These are phyloP conservation scores for Schizothorax lantsangensis DNA, from an alignment of 2,797 vertebrate genomes.

Conservation along the genomic window DNA sequence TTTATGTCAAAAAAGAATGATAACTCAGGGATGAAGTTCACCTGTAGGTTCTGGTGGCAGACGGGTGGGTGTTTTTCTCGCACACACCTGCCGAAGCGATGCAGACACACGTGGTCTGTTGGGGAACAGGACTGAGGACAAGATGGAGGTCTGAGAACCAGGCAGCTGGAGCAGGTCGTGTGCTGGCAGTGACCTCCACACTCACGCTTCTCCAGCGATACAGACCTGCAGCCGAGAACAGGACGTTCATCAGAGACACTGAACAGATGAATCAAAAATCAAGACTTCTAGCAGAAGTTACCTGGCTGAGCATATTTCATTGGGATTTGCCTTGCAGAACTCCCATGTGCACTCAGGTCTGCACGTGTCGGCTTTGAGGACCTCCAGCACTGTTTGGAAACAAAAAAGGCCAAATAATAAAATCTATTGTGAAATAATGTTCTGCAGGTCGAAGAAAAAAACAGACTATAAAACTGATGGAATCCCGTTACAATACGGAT, in stretches of 20 bases:
- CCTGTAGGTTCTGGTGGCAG: conserved; percentile 73
- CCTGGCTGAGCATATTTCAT: conserved; percentile 76
- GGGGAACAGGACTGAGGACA: conserved; percentile 71
- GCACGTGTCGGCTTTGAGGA: conserved; percentile 67
- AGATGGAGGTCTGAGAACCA: conserved; percentile 68
- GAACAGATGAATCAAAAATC: background rate
- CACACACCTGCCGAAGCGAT: conserved; percentile 74
- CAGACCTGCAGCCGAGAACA: conserved; percentile 60
- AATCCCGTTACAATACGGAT: conserved; percentile 58
- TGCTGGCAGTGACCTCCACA: conserved; percentile 78
- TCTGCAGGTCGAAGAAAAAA: background rate
- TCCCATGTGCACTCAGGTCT: conserved; percentile 75
- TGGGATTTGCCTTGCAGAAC: conserved; percentile 72
- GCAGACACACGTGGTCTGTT: conserved; percentile 71
- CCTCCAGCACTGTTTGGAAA: conserved; percentile 68
- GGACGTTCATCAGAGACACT: background rate
- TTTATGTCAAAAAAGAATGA: background rate
- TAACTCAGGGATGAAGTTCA: conserved; percentile 45
- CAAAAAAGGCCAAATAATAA: background rate
- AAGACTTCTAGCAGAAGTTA: conserved; percentile 38
- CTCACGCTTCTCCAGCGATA: conserved; percentile 65
- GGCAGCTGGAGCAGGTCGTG: conserved; percentile 77
- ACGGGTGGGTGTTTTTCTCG: conserved; percentile 55
- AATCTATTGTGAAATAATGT: background rate
- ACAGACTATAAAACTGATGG: background rate